These are phyloP conservation scores for Charadrius vociferus DNA, from an alignment of 2,113 vertebrate species.

Conservation along the genomic window DNA sequence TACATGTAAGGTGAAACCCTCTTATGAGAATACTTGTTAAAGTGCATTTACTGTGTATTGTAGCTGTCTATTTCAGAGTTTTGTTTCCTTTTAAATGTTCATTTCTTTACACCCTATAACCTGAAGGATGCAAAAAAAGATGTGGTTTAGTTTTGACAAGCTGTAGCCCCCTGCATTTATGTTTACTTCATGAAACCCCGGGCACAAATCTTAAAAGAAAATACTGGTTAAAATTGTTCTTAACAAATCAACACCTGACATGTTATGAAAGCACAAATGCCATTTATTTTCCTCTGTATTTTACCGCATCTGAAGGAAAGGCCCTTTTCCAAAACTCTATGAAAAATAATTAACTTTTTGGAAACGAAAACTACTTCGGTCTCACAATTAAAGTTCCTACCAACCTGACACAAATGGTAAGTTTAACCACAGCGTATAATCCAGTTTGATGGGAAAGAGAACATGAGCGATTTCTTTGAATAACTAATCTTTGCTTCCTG, in stretches of 20 bases:
- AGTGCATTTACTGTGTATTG: conserved; percentile 47
- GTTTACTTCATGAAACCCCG: not conserved
- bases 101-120: conserved; percentile 30
- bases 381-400: not conserved
- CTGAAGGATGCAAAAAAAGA: conserved; percentile 14
- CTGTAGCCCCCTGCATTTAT: not conserved
- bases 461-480: not conserved
- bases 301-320: not conserved
- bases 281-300: not conserved
- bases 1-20: conserved; percentile 75
- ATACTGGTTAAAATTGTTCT: not conserved
- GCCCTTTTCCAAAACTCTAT: not conserved
- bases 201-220: conserved; percentile 33
- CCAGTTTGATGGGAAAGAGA: not conserved
- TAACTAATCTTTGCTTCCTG: not conserved
- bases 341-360: not conserved
- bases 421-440: not conserved
- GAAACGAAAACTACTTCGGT: not conserved
- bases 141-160: not conserved
- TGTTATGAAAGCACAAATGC: not conserved
- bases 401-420: not conserved
- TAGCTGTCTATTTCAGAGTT: conserved; percentile 55
- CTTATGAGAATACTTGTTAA: conserved; percentile 67
- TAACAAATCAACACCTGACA: not conserved
- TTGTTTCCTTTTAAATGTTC: conserved; percentile 45